phyloP scores from a whole-genome alignment of 2,113 vertebrate species.

The Sarotherodon lohbergeri region DNA sequence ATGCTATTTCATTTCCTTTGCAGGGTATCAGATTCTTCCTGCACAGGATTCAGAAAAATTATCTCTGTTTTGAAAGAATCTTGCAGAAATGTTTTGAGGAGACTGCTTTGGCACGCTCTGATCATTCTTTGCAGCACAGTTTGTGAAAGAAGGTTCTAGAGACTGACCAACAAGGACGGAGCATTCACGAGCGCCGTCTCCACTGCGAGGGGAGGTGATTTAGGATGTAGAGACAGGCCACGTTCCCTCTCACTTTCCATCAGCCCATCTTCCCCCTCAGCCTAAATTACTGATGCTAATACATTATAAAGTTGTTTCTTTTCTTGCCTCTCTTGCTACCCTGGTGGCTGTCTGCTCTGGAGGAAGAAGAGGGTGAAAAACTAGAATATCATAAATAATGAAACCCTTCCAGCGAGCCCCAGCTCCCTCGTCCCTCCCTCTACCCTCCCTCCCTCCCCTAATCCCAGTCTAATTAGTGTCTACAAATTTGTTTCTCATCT shows the following conservation, averaged over 20 bases:
- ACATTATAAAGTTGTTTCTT: conserved; percentile 49
- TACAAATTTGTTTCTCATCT: conserved; percentile 55
- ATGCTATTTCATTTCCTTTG: neutral
- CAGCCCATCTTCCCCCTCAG: conserved; percentile 13
- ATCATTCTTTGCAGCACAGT: neutral
- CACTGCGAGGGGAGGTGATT: conserved; percentile 1
- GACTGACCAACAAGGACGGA: neutral
- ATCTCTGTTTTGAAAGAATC: neutral
- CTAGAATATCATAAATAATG: conserved; percentile 62
- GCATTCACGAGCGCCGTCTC: neutral
- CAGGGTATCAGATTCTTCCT: neutral
- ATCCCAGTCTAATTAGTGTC: conserved; percentile 61
- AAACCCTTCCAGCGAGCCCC: conserved; percentile 28
- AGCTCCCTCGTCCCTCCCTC: conserved; percentile 27
- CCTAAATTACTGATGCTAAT: conserved; percentile 54
- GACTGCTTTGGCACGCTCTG: neutral
- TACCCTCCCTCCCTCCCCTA: neutral
- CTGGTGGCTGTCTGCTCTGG: conserved; percentile 19
- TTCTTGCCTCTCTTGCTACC: neutral
- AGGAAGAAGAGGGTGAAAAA: conserved; percentile 8
- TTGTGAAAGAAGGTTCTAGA: neutral
- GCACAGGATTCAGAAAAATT: neutral
- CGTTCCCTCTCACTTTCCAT: conserved; percentile 13
- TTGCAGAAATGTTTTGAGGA: neutral
- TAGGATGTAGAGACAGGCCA: neutral